These are phyloP conservation scores for Cotesia congregata DNA, from an alignment of 2,888 invertebrate genomes.

Conservation along the genomic window DNA sequence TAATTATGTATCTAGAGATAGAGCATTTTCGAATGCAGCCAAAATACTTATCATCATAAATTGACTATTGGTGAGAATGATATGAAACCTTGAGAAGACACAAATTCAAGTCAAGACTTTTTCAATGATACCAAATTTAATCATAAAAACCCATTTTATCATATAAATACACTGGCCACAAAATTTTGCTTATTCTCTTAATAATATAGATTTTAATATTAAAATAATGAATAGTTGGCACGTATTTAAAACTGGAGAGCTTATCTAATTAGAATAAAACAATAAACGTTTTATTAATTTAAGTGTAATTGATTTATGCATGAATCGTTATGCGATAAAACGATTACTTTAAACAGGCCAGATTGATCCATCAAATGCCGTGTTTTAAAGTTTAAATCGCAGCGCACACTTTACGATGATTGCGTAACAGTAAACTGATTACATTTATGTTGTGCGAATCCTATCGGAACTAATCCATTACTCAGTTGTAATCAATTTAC, in stretches of 20 bases:
- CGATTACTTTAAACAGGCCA: neutral
- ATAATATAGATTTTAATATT: too few relatives aligned
- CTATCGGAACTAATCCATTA: slow-evolving; percentile 54
- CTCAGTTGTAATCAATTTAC: slow-evolving; percentile 50
- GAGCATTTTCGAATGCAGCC: too few relatives aligned
- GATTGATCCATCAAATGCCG: neutral
- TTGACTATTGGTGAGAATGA: too few relatives aligned
- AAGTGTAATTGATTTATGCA: neutral
- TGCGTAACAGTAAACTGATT: slow-evolving; percentile 53
- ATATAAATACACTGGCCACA: too few relatives aligned
- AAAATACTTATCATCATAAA: too few relatives aligned
- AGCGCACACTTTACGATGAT: slow-evolving; percentile 51
- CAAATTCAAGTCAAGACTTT: too few relatives aligned
- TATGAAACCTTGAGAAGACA: too few relatives aligned
- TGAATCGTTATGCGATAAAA: slow-evolving; percentile 1
- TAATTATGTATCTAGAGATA: too few relatives aligned
- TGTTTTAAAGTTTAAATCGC: neutral
- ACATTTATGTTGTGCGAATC: slow-evolving; percentile 57
- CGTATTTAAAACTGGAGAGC: neutral
- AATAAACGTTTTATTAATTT: neutral
- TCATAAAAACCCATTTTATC: too few relatives aligned
- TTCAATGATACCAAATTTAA: too few relatives aligned
- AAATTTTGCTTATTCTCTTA: too few relatives aligned
- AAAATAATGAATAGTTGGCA: neutral
- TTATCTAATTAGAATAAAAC: neutral